Percentiles rank a stretch among this genome's conserved stretches.
Conservation (phyloP, 2,888 invertebrate genomes). For the Urechis unicinctus region DNA sequence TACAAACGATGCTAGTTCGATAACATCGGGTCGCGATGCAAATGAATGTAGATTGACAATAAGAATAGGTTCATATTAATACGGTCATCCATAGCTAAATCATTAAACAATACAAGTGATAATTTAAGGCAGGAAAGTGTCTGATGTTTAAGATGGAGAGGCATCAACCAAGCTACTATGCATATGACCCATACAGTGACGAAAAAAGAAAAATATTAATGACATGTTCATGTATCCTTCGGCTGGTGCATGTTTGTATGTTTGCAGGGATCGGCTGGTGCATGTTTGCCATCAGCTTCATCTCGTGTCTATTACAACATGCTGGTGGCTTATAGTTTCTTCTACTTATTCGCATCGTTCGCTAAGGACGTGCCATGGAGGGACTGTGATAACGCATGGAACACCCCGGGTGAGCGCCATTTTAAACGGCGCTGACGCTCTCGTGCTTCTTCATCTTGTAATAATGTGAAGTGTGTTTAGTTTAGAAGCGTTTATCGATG, state of each 20-base stretch:
- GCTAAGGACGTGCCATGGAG: slow-evolving; percentile 16
- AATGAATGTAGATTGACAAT: no score
- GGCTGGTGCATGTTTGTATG: background rate
- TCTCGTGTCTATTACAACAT: slow-evolving; percentile 21
- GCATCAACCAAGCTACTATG: no score
- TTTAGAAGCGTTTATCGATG: no score
- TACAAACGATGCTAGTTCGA: no score
- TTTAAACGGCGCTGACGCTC: background rate
- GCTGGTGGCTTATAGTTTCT: slow-evolving; percentile 16
- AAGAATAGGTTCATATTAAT: no score
- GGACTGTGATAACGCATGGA: slow-evolving; percentile 17
- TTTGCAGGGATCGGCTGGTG: slow-evolving; percentile 20
- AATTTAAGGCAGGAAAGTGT: no score
- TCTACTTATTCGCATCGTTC: slow-evolving; percentile 18
- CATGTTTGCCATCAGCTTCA: slow-evolving; percentile 15
- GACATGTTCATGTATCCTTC: background rate
- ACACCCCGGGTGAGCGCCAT: slow-evolving; percentile 12
- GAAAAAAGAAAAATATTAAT: no score
- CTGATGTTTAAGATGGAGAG: no score
- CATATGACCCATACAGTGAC: no score
- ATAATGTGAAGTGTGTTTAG: background rate
- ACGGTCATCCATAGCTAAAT: no score
- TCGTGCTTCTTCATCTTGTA: background rate
- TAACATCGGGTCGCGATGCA: no score
- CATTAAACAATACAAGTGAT: no score